Evolutionary conservation across 2,113 vertebrate genomes (phyloP).

Genomic region (Platichthys stellatus): DNA sequence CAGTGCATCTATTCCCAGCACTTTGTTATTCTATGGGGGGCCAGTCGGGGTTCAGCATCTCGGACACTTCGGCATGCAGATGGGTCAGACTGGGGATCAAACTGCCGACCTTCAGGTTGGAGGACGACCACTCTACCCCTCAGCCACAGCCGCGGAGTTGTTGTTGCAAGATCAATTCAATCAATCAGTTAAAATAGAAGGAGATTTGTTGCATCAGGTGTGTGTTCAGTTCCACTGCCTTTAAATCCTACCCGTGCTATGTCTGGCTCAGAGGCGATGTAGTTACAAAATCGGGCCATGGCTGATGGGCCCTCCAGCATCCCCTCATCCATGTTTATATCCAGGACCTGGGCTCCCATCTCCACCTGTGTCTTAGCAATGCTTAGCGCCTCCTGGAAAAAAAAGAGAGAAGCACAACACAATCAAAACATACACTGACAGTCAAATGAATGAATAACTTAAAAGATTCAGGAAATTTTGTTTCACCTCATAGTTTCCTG

Average conservation of each 20-base stretch:
- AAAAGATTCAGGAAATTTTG: neutral
- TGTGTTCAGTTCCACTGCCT: neutral
- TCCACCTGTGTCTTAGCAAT: constrained; percentile 95
- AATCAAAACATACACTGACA: neutral
- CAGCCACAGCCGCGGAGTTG: too few relatives aligned
- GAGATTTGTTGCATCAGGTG: neutral
- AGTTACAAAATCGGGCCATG: constrained; percentile 94
- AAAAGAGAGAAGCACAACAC: neutral
- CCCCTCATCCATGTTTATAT: constrained; percentile 98
- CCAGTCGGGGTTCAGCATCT: too few relatives aligned
- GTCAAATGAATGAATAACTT: neutral
- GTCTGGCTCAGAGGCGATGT: constrained; percentile 93
- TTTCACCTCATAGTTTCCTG: constrained; percentile 93
- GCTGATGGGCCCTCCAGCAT: constrained; percentile 93
- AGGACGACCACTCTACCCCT: too few relatives aligned
- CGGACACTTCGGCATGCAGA: too few relatives aligned
- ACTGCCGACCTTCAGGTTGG: too few relatives aligned
- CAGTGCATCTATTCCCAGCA: too few relatives aligned
- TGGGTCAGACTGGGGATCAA: too few relatives aligned
- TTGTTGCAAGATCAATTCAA: too few relatives aligned
- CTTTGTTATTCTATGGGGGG: too few relatives aligned
- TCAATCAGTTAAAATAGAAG: neutral
- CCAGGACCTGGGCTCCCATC: constrained; percentile 96
- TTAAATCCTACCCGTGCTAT: constrained; percentile 87
- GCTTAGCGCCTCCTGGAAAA: constrained; percentile 88